Percentiles rank a stretch among this genome's conserved stretches.
These are phyloP conservation scores for Pogonocichla stellata DNA, from an alignment of 2,113 vertebrate species.

Conservation along the genomic window DNA sequence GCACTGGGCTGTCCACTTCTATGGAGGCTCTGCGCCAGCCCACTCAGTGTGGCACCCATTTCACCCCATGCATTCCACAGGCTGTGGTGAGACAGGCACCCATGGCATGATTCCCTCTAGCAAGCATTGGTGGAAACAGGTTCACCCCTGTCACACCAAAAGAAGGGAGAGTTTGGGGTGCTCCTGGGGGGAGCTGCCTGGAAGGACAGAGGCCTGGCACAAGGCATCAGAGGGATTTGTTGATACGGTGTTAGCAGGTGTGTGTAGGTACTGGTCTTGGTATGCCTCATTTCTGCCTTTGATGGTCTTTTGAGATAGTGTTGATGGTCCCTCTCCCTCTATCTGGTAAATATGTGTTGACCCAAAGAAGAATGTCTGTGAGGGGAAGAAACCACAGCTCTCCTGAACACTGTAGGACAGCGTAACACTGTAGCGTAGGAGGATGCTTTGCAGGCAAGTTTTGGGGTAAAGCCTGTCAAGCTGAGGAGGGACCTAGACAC, in stretches of 20 bases:
- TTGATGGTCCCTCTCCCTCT: background rate
- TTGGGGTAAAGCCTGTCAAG: background rate
- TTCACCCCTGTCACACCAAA: rapidly evolving
- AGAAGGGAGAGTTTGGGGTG: background rate
- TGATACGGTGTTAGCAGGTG: background rate
- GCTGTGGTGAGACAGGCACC: background rate
- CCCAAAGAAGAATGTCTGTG: background rate
- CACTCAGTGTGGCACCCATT: rapidly evolving
- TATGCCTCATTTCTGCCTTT: background rate
- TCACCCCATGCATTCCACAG: rapidly evolving
- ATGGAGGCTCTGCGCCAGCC: background rate
- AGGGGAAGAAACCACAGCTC: background rate
- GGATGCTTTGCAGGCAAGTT: background rate
- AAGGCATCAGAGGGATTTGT: background rate
- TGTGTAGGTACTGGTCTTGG: background rate
- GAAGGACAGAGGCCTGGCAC: background rate
- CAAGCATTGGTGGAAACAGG: rapidly evolving
- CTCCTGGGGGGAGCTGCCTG: background rate
- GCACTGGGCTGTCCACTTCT: rapidly evolving
- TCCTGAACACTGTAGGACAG: background rate
- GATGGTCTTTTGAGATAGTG: background rate
- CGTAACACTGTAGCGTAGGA: background rate
- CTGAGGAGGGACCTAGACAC: background rate
- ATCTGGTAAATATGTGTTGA: background rate
- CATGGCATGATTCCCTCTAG: rapidly evolving